Evolutionary conservation across 2,797 vertebrate species (phyloP), one percentile per base, ranked within the genome.

Genomic region (Pagetopsis macropterus): DNA sequence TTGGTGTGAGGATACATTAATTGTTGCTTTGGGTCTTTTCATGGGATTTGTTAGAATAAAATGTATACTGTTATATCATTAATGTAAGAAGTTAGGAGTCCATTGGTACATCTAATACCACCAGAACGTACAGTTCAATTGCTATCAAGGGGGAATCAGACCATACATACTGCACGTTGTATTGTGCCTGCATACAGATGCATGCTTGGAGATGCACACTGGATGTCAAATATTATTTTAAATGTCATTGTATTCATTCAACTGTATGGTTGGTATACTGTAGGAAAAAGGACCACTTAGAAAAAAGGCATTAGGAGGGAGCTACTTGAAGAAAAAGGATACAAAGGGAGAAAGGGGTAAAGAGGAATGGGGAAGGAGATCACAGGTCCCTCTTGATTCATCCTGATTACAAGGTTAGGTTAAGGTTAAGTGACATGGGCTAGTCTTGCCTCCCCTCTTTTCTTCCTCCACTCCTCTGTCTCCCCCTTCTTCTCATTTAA

Each of bases 361-460:
- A 90, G 84, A 88, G 72, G 67, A 78, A 84, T 86, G 82, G 77
- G 75, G 79, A 68, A 76, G 67, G 71, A 88, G 91, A 91, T 91
- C 87, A 89, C 82, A 84, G 90, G 91, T 91, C 90, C 86, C 87
- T 83, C 79, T 85, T 92, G 91, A 93, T 93, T 91, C 85, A 86
- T 90, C 83, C 83, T 90, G 90, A 92, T 91, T 92, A 89, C 93
- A 94, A 94, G 93, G 93, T 93, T 89, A 92, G 91, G 90, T 90
- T 93, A 93, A 95, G 93, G 92, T 94, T 93, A 94, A 93, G 89
- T 88, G 91, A 90, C 91, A 92, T 65, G 79, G 89, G 87, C 81
- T 66, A 88, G 84, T 87, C 85, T 65, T 89, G 65, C 76, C 75
- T 88, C 79, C 79, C 82, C 79, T 59, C 71, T 51, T 63, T 73